Base-by-base conservation (phyloP, 2,888 invertebrate species). In the Habroteleia sp. region DNA sequence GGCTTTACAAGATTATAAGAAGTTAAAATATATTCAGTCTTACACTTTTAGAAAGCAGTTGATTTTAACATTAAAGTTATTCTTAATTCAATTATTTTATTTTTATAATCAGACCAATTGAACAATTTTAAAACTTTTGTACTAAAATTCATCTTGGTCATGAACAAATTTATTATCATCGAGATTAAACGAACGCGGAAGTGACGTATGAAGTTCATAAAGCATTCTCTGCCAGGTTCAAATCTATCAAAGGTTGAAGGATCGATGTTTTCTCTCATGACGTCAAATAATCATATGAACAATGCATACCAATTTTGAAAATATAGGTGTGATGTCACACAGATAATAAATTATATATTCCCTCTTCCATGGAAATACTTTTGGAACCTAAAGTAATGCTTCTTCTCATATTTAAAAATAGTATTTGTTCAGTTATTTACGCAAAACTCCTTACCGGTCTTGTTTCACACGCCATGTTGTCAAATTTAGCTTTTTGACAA, bases 161-260 rank as follows among this genome's bases (percentile, higher is more conserved):
- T 11, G 65, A 42, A 60, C 73, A 66, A 66, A 73, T 73, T 73
- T 73, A 65, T 73, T 73, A 73, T 65, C 50, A 60, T 52, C 20
- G 52, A 73, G 65, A 60, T 73, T 50, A 66, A 60, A 41, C 54
- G 37, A 42, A 65, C 17, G 37, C 60, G 46, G 66, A 68, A 68
- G 35, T 68, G 66, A 66, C 74, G 66, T 68, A 56, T 37, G 14
- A 11, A 65, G 27, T 65, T 52, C 39, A 58, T 50, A 73, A 48
- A 65, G 65, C 58, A 48, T 50, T 50, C 50, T 46, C 73, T 60
- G 8, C 54, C 52, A 46, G 73, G 39, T 54, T 33, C 46, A 44
- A 74, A 66, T 74, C 50, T 42, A 68, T 74, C 74, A 74, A 62
- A 54, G 8, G 31, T 54, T 35, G 29, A 52, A 42, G 48, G 68